Evolutionary conservation across 1,140 invertebrate genomes (phyloP).

Genomic region (Aphidius gifuensis): DNA sequence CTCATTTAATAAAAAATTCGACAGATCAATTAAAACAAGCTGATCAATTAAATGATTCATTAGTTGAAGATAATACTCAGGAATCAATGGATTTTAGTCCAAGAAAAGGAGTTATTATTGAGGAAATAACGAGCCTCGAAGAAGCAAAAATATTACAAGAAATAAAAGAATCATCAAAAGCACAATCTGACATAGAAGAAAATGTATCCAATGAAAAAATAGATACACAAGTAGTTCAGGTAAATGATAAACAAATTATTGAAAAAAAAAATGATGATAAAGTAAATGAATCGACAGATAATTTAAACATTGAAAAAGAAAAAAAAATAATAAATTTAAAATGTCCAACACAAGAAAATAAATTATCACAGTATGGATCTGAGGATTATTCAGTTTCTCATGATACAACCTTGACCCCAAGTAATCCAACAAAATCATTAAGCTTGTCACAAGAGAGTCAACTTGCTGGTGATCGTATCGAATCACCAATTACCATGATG

Average conservation of each 20-base stretch:
- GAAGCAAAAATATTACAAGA: slow-evolving; percentile 18
- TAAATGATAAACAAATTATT: slow-evolving; percentile 3
- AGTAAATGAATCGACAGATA: neutral
- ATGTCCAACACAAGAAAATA: slow-evolving; percentile 28
- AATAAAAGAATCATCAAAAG: neutral
- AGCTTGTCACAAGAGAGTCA: slow-evolving; percentile 29
- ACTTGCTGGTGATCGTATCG: slow-evolving; percentile 20
- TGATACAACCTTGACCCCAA: slow-evolving; percentile 18
- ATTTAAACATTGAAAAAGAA: neutral
- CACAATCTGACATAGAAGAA: neutral
- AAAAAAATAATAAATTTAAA: slow-evolving; percentile 17
- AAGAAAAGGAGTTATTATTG: slow-evolving; percentile 40
- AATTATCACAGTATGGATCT: slow-evolving; percentile 28
- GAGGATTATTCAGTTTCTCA: slow-evolving; percentile 19
- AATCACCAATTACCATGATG: slow-evolving; percentile 31
- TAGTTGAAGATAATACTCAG: slow-evolving; percentile 1
- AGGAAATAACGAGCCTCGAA: slow-evolving; percentile 42
- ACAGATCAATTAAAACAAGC: neutral
- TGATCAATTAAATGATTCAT: neutral
- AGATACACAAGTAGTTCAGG: neutral
- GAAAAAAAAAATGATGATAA: neutral
- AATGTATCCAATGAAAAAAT: neutral
- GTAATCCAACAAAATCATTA: slow-evolving; percentile 19
- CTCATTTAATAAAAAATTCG: neutral
- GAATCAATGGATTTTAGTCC: neutral